These are phyloP conservation scores for Corydoras sp. DNA, from an alignment of 2,113 vertebrate species.

Conservation along the genomic window DNA sequence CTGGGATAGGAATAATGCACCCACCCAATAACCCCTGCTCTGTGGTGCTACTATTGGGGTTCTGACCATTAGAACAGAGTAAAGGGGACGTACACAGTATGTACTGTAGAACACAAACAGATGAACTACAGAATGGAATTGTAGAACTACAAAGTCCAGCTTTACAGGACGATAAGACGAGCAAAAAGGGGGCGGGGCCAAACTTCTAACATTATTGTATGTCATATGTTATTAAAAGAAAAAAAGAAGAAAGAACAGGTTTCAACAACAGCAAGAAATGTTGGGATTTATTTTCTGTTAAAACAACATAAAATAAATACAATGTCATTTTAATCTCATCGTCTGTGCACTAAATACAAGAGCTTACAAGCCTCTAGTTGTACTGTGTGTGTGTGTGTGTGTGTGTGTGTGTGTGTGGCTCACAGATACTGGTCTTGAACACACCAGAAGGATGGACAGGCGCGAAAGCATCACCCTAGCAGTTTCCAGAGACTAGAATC, in stretches of 20 bases:
- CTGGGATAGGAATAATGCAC: too few relatives aligned
- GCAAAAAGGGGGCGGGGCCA: too few relatives aligned
- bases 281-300: constrained; percentile 64
- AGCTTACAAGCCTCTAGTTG: constrained; percentile 38
- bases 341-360: constrained; percentile 53
- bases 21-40: too few relatives aligned
- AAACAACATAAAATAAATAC: constrained; percentile 71
- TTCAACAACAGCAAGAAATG: constrained; percentile 52
- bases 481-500: background rate
- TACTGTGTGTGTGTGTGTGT: constrained; percentile 7
- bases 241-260: background rate
- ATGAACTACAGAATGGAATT: too few relatives aligned
- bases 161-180: too few relatives aligned
- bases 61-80: too few relatives aligned
- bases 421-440: constrained; percentile 52
- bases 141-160: too few relatives aligned
- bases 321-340: constrained; percentile 54
- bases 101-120: too few relatives aligned
- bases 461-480: background rate
- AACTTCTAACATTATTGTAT: too few relatives aligned
- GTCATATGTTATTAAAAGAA: background rate
- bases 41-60: too few relatives aligned
- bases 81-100: too few relatives aligned
- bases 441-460: constrained; percentile 4
- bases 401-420: constrained; percentile 16